Evolutionary conservation across 2,888 invertebrate species (phyloP).

Genomic region (Leptinotarsa tumamoca): DNA sequence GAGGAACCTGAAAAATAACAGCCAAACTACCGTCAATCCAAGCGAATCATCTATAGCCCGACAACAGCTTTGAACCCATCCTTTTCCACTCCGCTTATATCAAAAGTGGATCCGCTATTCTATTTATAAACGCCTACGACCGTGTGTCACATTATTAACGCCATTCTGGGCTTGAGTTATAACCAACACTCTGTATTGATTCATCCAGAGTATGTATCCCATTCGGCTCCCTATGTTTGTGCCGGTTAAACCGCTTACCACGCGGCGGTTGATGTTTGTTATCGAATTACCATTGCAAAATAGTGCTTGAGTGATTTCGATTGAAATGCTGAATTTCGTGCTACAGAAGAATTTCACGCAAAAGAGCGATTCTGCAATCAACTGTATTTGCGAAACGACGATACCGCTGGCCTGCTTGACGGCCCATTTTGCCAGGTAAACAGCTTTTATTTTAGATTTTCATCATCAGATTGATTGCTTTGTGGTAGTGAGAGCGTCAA

Average conservation of each 20-base stretch:
- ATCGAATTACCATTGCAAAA: slow-evolving; percentile 31
- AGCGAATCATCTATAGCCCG: slow-evolving; percentile 13
- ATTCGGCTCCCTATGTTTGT: slow-evolving; percentile 30
- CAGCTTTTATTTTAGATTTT: neutral
- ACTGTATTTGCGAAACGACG: slow-evolving; percentile 42
- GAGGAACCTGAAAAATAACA: slow-evolving; percentile 1
- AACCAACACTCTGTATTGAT: slow-evolving; percentile 42
- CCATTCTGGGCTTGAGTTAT: slow-evolving; percentile 32
- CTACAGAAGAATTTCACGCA: slow-evolving; percentile 51
- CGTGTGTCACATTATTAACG: slow-evolving; percentile 43
- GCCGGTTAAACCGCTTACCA: slow-evolving; percentile 27
- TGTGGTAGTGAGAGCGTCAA: neutral
- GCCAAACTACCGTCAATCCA: slow-evolving; percentile 1
- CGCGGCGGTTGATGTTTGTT: slow-evolving; percentile 12
- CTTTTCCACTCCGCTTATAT: slow-evolving; percentile 4
- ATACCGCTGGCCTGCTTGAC: slow-evolving; percentile 53
- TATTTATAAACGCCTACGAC: slow-evolving; percentile 42
- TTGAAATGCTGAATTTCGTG: slow-evolving; percentile 52
- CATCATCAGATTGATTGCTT: neutral
- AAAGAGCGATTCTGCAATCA: slow-evolving; percentile 46
- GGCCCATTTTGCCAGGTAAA: slow-evolving; percentile 50
- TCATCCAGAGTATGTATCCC: slow-evolving; percentile 27
- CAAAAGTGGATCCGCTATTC: slow-evolving; percentile 31
- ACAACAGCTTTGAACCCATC: neutral
- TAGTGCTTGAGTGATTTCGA: neutral